phyloP scores from a whole-genome alignment of 2,888 invertebrate species.

The Thecocarcelia acutangulata region DNA sequence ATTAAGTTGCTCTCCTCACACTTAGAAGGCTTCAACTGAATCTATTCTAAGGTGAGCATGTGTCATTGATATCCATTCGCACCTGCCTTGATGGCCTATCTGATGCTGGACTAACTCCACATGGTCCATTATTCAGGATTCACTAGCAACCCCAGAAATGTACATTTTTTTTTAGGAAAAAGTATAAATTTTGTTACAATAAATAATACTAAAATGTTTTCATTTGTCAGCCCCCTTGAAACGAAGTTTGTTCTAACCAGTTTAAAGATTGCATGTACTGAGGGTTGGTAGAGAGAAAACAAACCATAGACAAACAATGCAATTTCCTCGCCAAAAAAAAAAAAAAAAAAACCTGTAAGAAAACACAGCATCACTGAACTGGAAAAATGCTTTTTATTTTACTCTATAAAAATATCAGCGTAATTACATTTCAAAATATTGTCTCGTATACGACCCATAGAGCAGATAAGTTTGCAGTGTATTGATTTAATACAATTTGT shows the following conservation, averaged over 20 bases:
- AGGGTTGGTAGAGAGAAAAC: slow-evolving; percentile 2
- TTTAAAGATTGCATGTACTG: slow-evolving; percentile 21
- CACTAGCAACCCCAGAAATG: too few species aligned
- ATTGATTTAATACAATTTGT: slow-evolving; percentile 38
- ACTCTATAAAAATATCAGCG: slow-evolving; percentile 57
- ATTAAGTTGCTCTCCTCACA: too few species aligned
- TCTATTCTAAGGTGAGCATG: too few species aligned
- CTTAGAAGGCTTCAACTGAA: too few species aligned
- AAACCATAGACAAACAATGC: background rate
- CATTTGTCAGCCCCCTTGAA: too few species aligned
- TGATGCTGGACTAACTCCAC: too few species aligned
- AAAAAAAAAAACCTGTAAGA: background rate
- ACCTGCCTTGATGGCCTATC: too few species aligned
- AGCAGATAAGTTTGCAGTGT: slow-evolving; percentile 51
- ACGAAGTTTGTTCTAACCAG: background rate
- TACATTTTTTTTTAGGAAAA: too few species aligned
- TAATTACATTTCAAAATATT: slow-evolving; percentile 67
- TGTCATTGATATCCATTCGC: too few species aligned
- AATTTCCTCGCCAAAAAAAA: background rate
- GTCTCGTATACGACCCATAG: slow-evolving; percentile 46
- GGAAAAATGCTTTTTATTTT: slow-evolving; percentile 39
- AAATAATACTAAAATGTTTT: too few species aligned
- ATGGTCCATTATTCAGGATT: too few species aligned
- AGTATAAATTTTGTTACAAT: too few species aligned
- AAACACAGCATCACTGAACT: slow-evolving; percentile 23